Evolutionary conservation across 2,797 vertebrate genomes (phyloP).

Genomic region (Falco columbarius): DNA sequence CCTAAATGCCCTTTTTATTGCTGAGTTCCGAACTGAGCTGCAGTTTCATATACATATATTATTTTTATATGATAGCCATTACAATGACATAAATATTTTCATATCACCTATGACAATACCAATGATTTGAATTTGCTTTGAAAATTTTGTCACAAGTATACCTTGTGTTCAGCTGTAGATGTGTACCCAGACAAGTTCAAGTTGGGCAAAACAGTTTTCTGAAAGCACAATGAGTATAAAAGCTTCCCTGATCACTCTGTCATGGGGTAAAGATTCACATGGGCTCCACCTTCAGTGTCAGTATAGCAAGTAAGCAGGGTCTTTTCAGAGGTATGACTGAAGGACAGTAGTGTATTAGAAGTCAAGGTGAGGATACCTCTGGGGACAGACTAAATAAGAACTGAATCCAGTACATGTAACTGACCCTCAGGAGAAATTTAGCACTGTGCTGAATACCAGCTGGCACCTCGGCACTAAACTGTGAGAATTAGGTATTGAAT

Average conservation of each 20-base stretch:
- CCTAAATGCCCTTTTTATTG: conserved; percentile 45
- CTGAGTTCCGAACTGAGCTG: conserved; percentile 47
- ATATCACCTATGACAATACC: background rate
- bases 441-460: background rate
- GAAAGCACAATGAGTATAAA: background rate
- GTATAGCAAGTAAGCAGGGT: background rate
- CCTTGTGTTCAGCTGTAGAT: background rate
- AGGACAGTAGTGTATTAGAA: background rate
- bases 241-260: rapidly evolving
- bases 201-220: background rate
- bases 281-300: background rate
- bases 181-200: background rate
- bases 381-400: background rate
- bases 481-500: background rate
- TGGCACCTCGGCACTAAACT: background rate
- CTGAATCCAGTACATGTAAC: background rate
- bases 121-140: background rate
- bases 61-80: background rate
- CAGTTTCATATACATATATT: conserved; percentile 8
- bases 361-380: background rate
- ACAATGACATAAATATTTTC: background rate
- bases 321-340: background rate
- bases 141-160: background rate
- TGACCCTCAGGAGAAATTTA: background rate
- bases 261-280: rapidly evolving